phyloP scores from a whole-genome alignment of 2,113 vertebrate genomes.

The Triplophysa tibetana region DNA sequence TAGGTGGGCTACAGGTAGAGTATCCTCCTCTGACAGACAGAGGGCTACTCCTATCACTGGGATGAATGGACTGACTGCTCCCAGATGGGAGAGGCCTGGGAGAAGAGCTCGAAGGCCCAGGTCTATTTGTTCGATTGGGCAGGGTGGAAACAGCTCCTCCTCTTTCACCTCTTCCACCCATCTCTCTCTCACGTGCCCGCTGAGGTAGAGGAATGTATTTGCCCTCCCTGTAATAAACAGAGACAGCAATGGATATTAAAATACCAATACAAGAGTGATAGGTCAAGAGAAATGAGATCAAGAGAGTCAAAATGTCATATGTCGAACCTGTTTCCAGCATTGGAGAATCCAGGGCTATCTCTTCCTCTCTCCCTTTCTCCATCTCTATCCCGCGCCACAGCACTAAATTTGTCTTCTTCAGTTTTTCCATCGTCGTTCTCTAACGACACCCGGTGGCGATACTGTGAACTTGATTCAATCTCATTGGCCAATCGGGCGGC shows the following conservation, averaged over 20 bases:
- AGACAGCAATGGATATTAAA: background rate
- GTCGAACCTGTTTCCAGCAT: conserved; percentile 66
- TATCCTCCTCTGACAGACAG: conserved; percentile 69
- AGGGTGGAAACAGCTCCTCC: conserved; percentile 67
- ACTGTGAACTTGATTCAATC: conserved; percentile 88
- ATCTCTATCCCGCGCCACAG: conserved; percentile 77
- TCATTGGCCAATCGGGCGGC: conserved; percentile 85
- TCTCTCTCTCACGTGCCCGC: conserved; percentile 84
- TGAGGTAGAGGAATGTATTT: conserved; percentile 89
- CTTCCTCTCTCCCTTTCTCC: conserved; percentile 64
- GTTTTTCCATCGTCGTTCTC: conserved; percentile 88
- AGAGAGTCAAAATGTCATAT: background rate
- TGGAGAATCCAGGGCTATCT: conserved; percentile 72
- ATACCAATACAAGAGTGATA: background rate
- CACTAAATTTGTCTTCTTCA: conserved; percentile 87
- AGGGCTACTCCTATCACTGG: conserved; percentile 73
- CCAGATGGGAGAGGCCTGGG: conserved; percentile 58
- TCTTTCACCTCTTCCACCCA: conserved; percentile 67
- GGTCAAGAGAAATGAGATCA: background rate
- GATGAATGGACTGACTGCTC: conserved; percentile 59
- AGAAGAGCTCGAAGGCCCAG: conserved; percentile 66
- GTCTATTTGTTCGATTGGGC: conserved; percentile 70
- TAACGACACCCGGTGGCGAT: conserved; percentile 80
- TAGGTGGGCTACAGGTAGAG: conserved; percentile 70
- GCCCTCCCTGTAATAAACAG: conserved; percentile 73